These are phyloP conservation scores for Drosophila setifemur DNA, from an alignment of 1,140 invertebrate genomes.

Conservation along the genomic window DNA sequence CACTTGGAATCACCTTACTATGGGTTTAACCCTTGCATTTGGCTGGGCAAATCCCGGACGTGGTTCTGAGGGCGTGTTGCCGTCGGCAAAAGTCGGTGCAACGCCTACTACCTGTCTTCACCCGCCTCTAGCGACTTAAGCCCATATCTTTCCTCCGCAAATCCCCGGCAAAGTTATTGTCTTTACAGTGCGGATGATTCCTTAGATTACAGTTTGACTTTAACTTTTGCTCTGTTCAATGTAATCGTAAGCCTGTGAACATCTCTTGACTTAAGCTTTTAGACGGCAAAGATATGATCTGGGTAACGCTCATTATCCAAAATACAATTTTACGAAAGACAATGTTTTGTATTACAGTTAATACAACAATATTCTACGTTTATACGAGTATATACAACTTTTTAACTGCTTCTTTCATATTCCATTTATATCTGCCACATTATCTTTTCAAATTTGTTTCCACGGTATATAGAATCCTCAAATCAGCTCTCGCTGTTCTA, in stretches of 20 bases:
- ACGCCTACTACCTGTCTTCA: slow-evolving; percentile 45
- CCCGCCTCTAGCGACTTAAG: slow-evolving; percentile 18
- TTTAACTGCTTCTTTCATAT: too few species aligned
- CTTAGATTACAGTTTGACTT: slow-evolving; percentile 35
- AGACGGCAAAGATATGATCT: not conserved
- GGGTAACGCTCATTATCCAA: not conserved
- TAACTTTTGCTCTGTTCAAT: slow-evolving; percentile 10
- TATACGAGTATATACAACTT: too few species aligned
- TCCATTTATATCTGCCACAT: too few species aligned
- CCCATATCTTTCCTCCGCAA: slow-evolving; percentile 13
- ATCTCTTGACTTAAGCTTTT: slow-evolving; percentile 25
- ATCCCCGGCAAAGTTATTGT: slow-evolving; percentile 31
- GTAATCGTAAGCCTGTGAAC: slow-evolving; percentile 18
- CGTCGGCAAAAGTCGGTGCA: slow-evolving; percentile 51
- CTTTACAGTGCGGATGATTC: slow-evolving; percentile 13
- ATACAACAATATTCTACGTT: too few species aligned
- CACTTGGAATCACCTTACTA: slow-evolving; percentile 18
- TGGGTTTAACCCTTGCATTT: slow-evolving; percentile 42
- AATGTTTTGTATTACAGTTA: not conserved
- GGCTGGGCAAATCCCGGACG: slow-evolving; percentile 32
- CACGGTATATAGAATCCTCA: slow-evolving; percentile 23
- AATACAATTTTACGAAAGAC: not conserved
- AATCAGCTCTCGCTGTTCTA: slow-evolving; percentile 20
- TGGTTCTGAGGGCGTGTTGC: slow-evolving; percentile 24
- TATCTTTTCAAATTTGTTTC: not conserved